These are phyloP conservation scores for Morus bassanus DNA, from an alignment of 2,797 vertebrate genomes.

Conservation along the genomic window DNA sequence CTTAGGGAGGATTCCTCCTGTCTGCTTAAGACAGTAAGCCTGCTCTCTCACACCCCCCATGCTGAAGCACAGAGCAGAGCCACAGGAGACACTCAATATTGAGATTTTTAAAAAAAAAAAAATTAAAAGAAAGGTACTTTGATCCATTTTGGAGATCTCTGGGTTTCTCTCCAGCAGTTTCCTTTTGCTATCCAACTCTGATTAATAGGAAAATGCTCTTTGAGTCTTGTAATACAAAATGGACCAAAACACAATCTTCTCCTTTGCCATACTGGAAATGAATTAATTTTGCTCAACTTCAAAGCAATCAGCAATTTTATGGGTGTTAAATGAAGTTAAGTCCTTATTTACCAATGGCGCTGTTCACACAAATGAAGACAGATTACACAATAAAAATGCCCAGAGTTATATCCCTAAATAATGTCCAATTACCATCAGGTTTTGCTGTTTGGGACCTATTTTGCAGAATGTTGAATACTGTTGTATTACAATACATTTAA, in stretches of 20 bases:
- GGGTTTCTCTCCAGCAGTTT: neutral
- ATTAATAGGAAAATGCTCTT: neutral
- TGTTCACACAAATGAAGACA: constrained; percentile 7
- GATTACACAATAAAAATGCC: constrained; percentile 12
- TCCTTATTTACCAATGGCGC: neutral
- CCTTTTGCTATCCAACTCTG: neutral
- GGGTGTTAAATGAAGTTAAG: constrained; percentile 41
- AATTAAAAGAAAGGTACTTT: neutral
- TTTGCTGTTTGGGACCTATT: neutral
- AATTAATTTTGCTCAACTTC: constrained; percentile 38
- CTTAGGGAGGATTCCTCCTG: neutral
- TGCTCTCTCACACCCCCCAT: neutral
- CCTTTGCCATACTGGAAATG: neutral
- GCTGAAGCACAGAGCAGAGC: neutral
- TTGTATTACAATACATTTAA: neutral
- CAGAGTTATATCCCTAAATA: constrained; percentile 25
- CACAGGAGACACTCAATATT: neutral
- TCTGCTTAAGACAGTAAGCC: neutral
- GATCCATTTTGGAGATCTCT: neutral
- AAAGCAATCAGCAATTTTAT: constrained; percentile 9
- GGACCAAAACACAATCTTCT: neutral
- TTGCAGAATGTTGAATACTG: neutral
- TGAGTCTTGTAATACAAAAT: neutral
- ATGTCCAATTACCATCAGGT: neutral
- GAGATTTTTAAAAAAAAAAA: neutral